A percentile compares a stretch with the other conserved stretches of the same genome.
Conservation (phyloP, 2,797 vertebrate species). For the Harpagifer antarcticus region DNA sequence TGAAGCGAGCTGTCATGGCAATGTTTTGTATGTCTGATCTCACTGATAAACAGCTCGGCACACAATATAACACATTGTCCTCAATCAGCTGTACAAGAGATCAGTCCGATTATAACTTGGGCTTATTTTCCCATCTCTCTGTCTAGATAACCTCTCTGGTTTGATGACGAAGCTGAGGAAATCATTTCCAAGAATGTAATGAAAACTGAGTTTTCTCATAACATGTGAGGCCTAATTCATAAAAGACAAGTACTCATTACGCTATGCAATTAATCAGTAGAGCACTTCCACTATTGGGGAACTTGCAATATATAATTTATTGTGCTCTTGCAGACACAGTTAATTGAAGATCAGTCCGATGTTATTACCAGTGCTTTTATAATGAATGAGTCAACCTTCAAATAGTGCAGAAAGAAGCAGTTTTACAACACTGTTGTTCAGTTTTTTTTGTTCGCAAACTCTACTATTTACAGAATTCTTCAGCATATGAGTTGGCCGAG, state of each 20-base stretch:
- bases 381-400: slow-evolving; percentile 15
- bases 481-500: slow-evolving; percentile 58
- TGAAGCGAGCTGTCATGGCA: background rate
- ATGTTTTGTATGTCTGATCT: slow-evolving; percentile 14
- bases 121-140: background rate
- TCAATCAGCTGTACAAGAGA: slow-evolving; percentile 22
- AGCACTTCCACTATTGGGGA: background rate
- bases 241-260: slow-evolving; percentile 9
- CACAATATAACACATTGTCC: slow-evolving; percentile 3
- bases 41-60: slow-evolving; percentile 30
- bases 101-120: slow-evolving; percentile 26
- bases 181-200: background rate
- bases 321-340: background rate
- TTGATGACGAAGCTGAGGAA: background rate
- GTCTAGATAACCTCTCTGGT: background rate
- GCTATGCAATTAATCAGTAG: slow-evolving; percentile 1
- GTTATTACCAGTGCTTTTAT: background rate
- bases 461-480: slow-evolving; percentile 58
- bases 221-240: slow-evolving; percentile 12
- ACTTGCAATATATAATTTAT: background rate
- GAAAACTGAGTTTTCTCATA: slow-evolving; percentile 1
- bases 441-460: slow-evolving; percentile 19
- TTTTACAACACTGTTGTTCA: slow-evolving; percentile 21
- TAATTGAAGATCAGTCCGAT: background rate
- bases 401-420: background rate